Evolutionary conservation across 2,888 invertebrate species (phyloP), one percentile per base, ranked within the genome.

Genomic region (Caenorhabditis sp.): DNA sequence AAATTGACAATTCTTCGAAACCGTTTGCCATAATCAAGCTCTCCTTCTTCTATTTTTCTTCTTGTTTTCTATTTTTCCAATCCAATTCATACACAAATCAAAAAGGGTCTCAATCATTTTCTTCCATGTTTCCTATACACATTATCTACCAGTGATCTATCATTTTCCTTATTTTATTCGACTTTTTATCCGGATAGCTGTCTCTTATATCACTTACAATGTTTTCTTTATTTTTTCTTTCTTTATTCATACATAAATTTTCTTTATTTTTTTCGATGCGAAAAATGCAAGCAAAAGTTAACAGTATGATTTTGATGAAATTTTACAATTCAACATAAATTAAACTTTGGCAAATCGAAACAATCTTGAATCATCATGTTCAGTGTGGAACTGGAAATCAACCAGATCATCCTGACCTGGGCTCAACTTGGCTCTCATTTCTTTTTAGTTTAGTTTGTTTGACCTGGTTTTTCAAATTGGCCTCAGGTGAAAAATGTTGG

Each of bases 1-100:
- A 78, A 81, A 26, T 78, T 86, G 20, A 71, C 80, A 53, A 80
- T 86, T 31, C 70, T 76, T 57, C 73, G 83, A 50, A 77, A 69
- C 23, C 63, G 63, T 50, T 66, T 77, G 57, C 72, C 77, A 38
- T 78, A 70, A 63, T 38, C 38, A 23, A n/a, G n/a, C n/a, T n/a
- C n/a, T n/a, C n/a, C n/a, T n/a, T n/a, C n/a, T n/a, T 57, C 8
- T 14, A 60, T 53, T 59, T 26, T 59, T 25, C 26, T 63, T 58
- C 56, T 57, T 17, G 63, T 67, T 67, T 67, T 43, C 63, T 56
- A 36, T 43, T 43, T 17, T 14, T 43, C 10, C 10, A 4, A 10
- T 43, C 8, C 17, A 17, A 5, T 43, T 43, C 43, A 43, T 17
- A 43, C 43, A 31, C 31, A 31, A 31, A 31, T 31, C 43, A 43